phyloP scores from a whole-genome alignment of 2,888 invertebrate species.

The Piscicola geometra region DNA sequence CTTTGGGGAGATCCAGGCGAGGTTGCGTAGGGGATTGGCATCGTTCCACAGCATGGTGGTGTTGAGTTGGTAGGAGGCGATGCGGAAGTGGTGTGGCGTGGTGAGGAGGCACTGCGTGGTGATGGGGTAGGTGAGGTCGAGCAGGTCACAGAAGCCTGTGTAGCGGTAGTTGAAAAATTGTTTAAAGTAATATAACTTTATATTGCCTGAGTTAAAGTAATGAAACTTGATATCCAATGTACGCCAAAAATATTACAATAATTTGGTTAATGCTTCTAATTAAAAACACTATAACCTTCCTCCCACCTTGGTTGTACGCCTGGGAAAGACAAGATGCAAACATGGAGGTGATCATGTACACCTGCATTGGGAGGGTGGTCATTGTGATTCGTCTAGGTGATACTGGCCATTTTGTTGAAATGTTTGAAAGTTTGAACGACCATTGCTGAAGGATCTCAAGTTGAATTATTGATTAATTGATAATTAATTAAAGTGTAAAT shows the following conservation, averaged over 20 bases:
- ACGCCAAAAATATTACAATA: too few relatives aligned
- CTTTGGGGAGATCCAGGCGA: conserved; percentile 73
- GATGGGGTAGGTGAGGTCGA: conserved; percentile 84
- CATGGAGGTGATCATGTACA: conserved; percentile 65
- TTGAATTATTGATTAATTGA: not conserved
- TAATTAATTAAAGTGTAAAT: too few relatives aligned
- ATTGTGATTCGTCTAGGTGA: too few relatives aligned
- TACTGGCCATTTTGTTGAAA: too few relatives aligned
- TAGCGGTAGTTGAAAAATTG: not conserved
- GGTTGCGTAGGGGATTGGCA: conserved; percentile 69
- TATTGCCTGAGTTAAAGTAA: too few relatives aligned
- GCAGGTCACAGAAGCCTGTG: conserved; percentile 76
- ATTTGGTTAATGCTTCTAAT: too few relatives aligned
- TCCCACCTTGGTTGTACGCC: conserved; percentile 52
- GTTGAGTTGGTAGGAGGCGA: conserved; percentile 87
- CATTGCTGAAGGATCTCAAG: too few relatives aligned
- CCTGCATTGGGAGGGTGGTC: too few relatives aligned
- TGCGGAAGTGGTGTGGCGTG: conserved; percentile 79
- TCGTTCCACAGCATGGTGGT: conserved; percentile 65
- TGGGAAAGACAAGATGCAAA: conserved; percentile 66
- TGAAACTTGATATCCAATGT: too few relatives aligned
- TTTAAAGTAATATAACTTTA: too few relatives aligned
- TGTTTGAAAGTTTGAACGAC: not conserved
- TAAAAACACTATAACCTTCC: too few relatives aligned
- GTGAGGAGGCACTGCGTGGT: conserved; percentile 81